Evolutionary conservation across 1,140 invertebrate genomes (phyloP), one percentile per base, ranked within the genome.

Genomic region (Stegodyphus dumicola): DNA sequence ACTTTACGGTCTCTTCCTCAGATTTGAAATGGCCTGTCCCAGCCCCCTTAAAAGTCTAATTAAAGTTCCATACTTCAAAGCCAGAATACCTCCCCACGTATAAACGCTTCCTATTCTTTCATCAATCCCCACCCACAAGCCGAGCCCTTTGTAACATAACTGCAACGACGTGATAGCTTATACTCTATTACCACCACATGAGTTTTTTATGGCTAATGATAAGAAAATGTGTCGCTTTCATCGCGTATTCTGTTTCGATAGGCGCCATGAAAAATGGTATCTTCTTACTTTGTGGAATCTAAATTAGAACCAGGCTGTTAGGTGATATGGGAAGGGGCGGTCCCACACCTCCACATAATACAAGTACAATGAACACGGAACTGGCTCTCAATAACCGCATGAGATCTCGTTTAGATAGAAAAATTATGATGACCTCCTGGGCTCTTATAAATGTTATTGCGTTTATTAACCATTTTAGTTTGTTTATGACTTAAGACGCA

Each of bases 391-490:
- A 33, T 33, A 33, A 9, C 17, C 33, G 71, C 56, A 11, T 60
- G 33, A 33, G 80, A 83, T 83, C 80, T 83, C 60, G 80, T 83
- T 83, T 75, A 83, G 80, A 83, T 83, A 83, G 33, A 33, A n/a
- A 53, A 75, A 81, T 81, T 81, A 79, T 60, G 48, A 13, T 81
- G 69, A 73, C 70, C 79, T 71, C 11, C 7, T 10, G 7, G 10
- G n/a, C 69, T 71, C 51, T 71, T 52, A 48, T 49, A 71, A 51
- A 71, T 9, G 33, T 52, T 10, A 49, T 71, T 33, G 7, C 11
- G 69, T 33, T 33, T 33, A 33, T 33, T 33, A 33, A 33, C 33
- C 33, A 33, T 33, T 33, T 33, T 33, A 33, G 33, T 33, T 33
- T 33, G 33, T 33, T 33, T 33, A 33, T 33, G 3, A 33, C 33